Evolutionary conservation across 2,797 vertebrate species (phyloP), one percentile per base, ranked within the genome.

Genomic region (Lutjanus campechanus): DNA sequence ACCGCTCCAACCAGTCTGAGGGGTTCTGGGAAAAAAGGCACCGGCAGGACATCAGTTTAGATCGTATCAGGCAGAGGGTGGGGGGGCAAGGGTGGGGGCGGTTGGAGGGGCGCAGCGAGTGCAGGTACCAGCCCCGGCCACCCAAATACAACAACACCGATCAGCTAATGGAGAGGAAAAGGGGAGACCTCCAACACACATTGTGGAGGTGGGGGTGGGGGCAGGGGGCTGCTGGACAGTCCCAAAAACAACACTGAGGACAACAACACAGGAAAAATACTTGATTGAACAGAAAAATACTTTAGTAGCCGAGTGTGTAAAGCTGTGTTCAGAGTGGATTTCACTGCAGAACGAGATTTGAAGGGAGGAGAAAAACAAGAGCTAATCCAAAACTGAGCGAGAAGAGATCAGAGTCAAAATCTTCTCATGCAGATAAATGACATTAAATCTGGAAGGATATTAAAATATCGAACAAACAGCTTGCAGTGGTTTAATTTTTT

Each of bases 51-150:
- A 93, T 93, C 93, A 93, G 85, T 81, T 94, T 56, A 68, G 43
- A 93, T 94, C 69, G 83, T 81, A 93, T 95, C 94, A 95, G 82
- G 71, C 43, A 11, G 50, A 9, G 51, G 46, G n/a, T n/a, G 43
- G 47, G 67, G 10, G 10, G 6, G 16, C 2, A 68, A 41, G 15
- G 13, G 8, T 19, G 53, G 5, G 20, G 46, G 17, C 20, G 20
- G 72, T 8, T 0, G 15, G 29, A 36, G 29, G 29, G 25, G 20
- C 69, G 9, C 0, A 5, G 65, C 16, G 81, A 79, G 89, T 86
- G 93, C 95, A 95, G 93, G 94, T 95, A 94, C 93, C 93, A 95
- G 94, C 89, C 82, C 77, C 22, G 81, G 81, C 88, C 87, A 89
- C 88, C 92, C 89, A 92, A 89, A 95, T 76, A 92, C 91, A 89